Evolutionary conservation across 2,113 vertebrate genomes (phyloP), one percentile per base, ranked within the genome.

Genomic region (Herpetotheres cachinnans): DNA sequence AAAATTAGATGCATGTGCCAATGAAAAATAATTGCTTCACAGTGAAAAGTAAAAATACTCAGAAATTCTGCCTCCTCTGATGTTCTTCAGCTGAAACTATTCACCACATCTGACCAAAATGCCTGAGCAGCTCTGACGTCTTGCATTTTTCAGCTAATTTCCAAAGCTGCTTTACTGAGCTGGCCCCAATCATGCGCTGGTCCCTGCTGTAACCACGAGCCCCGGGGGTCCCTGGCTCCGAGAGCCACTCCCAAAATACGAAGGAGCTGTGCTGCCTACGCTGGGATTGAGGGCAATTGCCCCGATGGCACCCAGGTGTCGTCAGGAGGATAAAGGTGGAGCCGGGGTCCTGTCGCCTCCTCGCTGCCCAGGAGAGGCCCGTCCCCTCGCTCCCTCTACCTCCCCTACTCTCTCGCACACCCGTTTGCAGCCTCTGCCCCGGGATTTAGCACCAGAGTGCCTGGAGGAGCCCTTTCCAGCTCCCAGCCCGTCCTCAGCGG

Each of bases 161-260:
- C 73, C 81, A 96, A 91, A 95, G 93, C 94, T 89, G 91, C 86
- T 94, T 94, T 91, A 29, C 66, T 36, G 84, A 27, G 49, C 86
- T 83, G 40, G 50, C 52, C 78, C 73, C 3, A 6, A 19, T 52
- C 92, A 8, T 66, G 90, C 0, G 0, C 70, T 2, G 9, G 63
- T 62, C 70, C 52, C 66, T 86, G 88, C 79, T 63, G 58, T 54
- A 90, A 47, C 46, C 67, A 25, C 54, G 0, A 0, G 49, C 34
- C 26, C 50, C 1, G 3, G 66, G 82, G 52, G 62, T 59, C 50
- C 55, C 63, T 1, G 0, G n/a, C n/a, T 14, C 47, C 0, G 0
- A 49, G n/a, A 63, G n/a, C 40, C 6, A 13, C 63, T 61, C 56
- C 54, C 7, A 3, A 26, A 71, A 38, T 18, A 38, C 0, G 4